phyloP scores from a whole-genome alignment of 2,888 invertebrate species.

The Perithous albicinctus region DNA sequence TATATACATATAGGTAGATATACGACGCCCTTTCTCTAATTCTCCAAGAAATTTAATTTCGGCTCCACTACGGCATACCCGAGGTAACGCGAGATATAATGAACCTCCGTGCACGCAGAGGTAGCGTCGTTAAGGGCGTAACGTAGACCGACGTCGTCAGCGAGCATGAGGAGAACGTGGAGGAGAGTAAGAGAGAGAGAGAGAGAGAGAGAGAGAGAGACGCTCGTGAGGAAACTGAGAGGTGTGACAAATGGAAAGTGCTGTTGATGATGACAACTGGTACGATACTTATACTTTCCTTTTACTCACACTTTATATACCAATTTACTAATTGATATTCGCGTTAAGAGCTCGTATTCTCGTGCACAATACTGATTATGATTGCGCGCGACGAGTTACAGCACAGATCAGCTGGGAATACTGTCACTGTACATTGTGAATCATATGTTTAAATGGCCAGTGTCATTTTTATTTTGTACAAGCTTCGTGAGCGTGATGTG shows the following conservation, averaged over 20 bases:
- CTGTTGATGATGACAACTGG: slow-evolving; percentile 49
- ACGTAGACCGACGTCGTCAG: slow-evolving; percentile 21
- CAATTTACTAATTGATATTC: slow-evolving; percentile 39
- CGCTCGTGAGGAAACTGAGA: slow-evolving; percentile 27
- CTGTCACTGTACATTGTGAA: not conserved
- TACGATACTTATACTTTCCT: slow-evolving; percentile 36
- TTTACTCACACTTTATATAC: slow-evolving; percentile 5
- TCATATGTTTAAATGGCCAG: too few species aligned
- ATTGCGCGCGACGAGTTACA: not conserved
- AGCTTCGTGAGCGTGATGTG: too few species aligned
- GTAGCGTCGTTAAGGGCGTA: slow-evolving; percentile 34
- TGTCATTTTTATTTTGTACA: too few species aligned
- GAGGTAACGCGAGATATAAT: slow-evolving; percentile 51
- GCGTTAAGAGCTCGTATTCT: not conserved
- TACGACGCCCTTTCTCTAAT: slow-evolving; percentile 63
- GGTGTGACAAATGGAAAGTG: slow-evolving; percentile 63
- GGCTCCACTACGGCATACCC: slow-evolving; percentile 22
- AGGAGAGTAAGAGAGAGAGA: not conserved
- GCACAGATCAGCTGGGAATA: not conserved
- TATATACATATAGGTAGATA: not conserved
- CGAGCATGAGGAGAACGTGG: slow-evolving; percentile 17
- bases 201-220: slow-evolving; percentile 12
- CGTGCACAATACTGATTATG: not conserved
- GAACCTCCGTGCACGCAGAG: slow-evolving; percentile 35
- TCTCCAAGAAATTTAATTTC: slow-evolving; percentile 71